Conservation (phyloP, 2,113 vertebrate species). For the Dromas ardeola region DNA sequence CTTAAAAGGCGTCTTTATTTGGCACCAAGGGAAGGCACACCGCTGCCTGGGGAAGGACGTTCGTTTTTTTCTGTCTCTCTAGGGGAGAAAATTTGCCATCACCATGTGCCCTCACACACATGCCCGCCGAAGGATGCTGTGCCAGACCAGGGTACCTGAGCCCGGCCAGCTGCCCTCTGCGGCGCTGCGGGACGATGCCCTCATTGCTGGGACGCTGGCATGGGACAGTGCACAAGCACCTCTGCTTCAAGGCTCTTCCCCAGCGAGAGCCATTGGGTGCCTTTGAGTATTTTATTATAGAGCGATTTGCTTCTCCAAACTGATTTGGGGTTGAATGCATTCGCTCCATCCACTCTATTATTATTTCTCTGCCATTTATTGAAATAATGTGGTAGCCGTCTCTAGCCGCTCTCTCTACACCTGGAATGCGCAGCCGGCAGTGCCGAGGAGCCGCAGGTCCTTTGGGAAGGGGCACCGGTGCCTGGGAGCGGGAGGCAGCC, state of each 20-base stretch:
- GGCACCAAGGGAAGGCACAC: not conserved
- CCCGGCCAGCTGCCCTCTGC: fast-evolving
- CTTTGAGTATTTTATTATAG: not conserved
- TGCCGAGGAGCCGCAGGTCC: not conserved
- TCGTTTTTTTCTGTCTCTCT: not conserved
- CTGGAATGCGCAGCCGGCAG: not conserved
- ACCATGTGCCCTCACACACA: fast-evolving
- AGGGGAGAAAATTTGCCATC: not conserved
- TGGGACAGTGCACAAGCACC: not conserved
- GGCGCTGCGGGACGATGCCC: fast-evolving
- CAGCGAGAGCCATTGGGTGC: not conserved
- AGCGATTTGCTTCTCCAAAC: not conserved
- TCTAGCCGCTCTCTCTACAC: no score
- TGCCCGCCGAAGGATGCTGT: fast-evolving
- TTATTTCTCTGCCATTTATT: not conserved
- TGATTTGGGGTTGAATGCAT: not conserved
- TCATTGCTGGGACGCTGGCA: not conserved
- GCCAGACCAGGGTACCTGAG: not conserved
- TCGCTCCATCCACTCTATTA: not conserved
- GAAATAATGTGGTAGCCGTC: not conserved
- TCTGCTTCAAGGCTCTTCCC: not conserved
- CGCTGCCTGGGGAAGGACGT: fast-evolving
- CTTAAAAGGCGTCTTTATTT: not conserved
- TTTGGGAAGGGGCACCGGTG: not conserved
- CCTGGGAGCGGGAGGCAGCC: not conserved